Conservation (phyloP, 2,113 vertebrate species). For the Monarcha castaneiventris region DNA sequence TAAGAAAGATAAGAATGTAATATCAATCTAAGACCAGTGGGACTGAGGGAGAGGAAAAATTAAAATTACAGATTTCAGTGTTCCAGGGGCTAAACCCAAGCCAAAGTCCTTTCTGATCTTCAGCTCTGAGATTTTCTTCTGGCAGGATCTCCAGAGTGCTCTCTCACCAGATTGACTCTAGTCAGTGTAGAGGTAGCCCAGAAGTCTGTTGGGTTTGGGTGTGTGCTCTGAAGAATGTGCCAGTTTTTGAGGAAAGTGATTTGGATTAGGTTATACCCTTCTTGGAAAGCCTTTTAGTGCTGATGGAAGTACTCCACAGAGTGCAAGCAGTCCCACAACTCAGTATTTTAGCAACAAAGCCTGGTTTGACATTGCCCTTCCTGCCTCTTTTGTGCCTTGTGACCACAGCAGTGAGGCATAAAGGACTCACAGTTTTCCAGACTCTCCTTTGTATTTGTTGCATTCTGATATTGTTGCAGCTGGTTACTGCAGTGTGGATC, state of each 20-base stretch:
- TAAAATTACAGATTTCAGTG: background rate
- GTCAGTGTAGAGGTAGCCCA: background rate
- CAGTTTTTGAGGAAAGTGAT: background rate
- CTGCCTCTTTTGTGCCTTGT: background rate
- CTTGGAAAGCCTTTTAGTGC: background rate
- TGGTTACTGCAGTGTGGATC: rapidly evolving
- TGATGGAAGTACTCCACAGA: background rate
- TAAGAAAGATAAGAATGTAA: background rate
- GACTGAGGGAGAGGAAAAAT: background rate
- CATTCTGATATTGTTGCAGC: background rate
- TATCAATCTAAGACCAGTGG: background rate
- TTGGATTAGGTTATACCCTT: background rate
- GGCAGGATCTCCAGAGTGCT: background rate
- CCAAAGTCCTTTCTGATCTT: slow-evolving; percentile 4
- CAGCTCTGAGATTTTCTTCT: background rate
- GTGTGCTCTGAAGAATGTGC: background rate
- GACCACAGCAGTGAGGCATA: background rate
- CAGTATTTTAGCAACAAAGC: background rate
- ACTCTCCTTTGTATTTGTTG: background rate
- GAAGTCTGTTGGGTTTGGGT: background rate
- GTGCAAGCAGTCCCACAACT: rapidly evolving
- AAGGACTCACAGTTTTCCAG: background rate
- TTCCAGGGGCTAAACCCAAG: background rate
- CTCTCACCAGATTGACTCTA: background rate
- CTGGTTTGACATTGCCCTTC: background rate